Evolutionary conservation across 1,140 invertebrate species (phyloP).

Genomic region (Atta texana): DNA sequence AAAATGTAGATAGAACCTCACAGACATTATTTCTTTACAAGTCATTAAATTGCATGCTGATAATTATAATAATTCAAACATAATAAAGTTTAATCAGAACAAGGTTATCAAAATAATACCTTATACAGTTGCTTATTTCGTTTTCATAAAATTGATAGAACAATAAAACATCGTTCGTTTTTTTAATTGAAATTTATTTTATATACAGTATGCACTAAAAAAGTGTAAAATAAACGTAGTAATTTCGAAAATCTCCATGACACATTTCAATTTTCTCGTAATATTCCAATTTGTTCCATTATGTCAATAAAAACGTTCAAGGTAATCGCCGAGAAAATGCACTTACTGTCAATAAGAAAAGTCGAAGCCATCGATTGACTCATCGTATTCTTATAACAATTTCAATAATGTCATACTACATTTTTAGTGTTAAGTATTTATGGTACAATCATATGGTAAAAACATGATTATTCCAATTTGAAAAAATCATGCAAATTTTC

Average conservation of each 20-base stretch:
- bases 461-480: neutral
- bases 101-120: neutral
- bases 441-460: neutral
- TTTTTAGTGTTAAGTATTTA: neutral
- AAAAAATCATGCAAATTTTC: neutral
- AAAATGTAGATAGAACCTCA: neutral
- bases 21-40: neutral
- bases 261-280: constrained; percentile 66
- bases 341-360: neutral
- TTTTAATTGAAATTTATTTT: neutral
- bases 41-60: neutral
- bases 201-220: neutral
- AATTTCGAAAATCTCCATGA: constrained; percentile 61
- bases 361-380: neutral
- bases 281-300: constrained; percentile 60
- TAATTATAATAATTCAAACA: neutral
- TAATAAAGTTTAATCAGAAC: constrained; percentile 22
- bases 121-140: neutral
- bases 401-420: neutral
- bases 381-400: neutral
- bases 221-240: constrained; percentile 15
- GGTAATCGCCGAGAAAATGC: constrained; percentile 9
- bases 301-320: constrained; percentile 21
- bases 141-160: neutral
- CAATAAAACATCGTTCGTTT: neutral